Base-by-base conservation (phyloP, 2,888 invertebrate species). In the Automeris io region DNA sequence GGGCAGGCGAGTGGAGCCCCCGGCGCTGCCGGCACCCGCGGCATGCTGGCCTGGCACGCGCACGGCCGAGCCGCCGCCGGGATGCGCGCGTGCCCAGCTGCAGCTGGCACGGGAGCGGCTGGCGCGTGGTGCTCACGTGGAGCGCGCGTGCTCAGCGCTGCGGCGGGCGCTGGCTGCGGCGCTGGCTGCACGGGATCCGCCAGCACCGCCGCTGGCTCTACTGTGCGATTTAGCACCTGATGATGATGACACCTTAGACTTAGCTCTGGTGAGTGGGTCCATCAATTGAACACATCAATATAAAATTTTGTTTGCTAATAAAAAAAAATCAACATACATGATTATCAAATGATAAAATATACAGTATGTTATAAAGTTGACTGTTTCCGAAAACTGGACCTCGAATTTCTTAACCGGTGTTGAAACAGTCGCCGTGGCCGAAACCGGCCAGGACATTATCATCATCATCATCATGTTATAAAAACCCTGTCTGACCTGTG, bases 181-280 rank as follows among this genome's bases (percentile, higher is more conserved):
- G 16, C 87, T 88, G 23, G 87, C 90, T 1, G 70, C 81, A 43
- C 79, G 86, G 21, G 73, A 79, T 41, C 61, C 69, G 2, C 76
- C 88, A 37, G 90, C 90, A 32, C 90, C 89, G 40, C 89, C 91
- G 40, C 83, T 96, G 3, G 92, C 94, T 37, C 85, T 96, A 29
- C 88, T 96, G n/a, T 97, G 97, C 67, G 95, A 95, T 63, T 81
- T 95, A 24, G 93, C 95, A 53, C 87, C 90, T 5, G 92, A 91
- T 33, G 92, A 92, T 49, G 93, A 93, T 56, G 94, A 95, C 64
- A 92, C 95, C 5, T 89, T 97, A 33, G 95, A 96, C 73, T 92
- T 97, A 37, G 94, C 96, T 22, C 78, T 95, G 88, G 95, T 95
- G 72, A 90, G 90, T 12, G 1, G 16, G n/a, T n/a, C n/a, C n/a